Percentiles rank a stretch among this genome's conserved stretches.
Evolutionary conservation across 2,888 invertebrate genomes (phyloP).

Genomic region (Conomelus anceps): DNA sequence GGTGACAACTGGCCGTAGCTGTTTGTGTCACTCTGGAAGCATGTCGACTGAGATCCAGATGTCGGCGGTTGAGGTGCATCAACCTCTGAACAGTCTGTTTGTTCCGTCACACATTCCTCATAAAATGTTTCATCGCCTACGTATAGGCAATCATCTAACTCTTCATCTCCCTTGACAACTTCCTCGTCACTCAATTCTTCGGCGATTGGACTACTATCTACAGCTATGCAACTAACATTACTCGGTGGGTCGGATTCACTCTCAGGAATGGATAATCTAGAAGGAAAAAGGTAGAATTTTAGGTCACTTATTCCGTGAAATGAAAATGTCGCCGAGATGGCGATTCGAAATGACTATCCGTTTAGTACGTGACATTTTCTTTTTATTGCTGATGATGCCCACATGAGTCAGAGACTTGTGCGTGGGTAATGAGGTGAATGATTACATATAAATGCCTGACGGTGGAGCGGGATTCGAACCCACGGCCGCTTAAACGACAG

Average conservation of each 20-base stretch:
- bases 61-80: no score
- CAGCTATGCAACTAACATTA: background rate
- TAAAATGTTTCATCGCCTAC: background rate
- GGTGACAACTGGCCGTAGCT: background rate
- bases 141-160: background rate
- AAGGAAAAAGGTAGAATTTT: no score
- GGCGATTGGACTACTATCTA: background rate
- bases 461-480: no score
- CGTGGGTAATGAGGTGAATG: no score
- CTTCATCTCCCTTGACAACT: background rate
- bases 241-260: background rate
- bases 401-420: no score
- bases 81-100: background rate
- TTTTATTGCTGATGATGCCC: no score
- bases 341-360: no score
- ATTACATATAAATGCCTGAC: no score
- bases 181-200: background rate
- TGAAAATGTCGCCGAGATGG: no score
- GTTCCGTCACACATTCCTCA: background rate
- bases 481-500: no score
- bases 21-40: background rate
- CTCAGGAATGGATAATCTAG: background rate
- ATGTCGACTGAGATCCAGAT: background rate
- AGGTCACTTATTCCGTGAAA: no score
- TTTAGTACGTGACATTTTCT: no score